A percentile compares a stretch with the other conserved stretches of the same genome.
phyloP scores from a whole-genome alignment of 2,888 invertebrate species.

The Meghimatium bilineatum region DNA sequence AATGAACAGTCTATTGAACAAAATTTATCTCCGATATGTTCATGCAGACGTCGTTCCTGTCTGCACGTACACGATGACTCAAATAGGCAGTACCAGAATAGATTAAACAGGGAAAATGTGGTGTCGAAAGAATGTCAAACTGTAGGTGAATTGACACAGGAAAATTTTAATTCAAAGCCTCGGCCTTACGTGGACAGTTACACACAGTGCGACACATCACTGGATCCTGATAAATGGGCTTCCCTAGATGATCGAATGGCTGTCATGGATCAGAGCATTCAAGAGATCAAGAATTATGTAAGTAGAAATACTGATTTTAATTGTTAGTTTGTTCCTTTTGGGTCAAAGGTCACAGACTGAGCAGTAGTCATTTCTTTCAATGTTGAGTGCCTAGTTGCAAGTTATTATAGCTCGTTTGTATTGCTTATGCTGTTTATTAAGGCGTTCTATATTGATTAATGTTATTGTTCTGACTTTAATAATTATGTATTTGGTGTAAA shows the following conservation, averaged over 20 bases:
- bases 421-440: no score
- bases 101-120: background rate
- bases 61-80: background rate
- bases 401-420: no score
- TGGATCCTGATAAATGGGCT: background rate
- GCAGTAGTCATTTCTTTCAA: no score
- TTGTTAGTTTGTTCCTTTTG: no score
- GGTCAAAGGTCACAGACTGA: no score
- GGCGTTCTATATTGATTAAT: no score
- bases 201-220: background rate
- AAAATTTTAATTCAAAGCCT: background rate
- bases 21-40: background rate
- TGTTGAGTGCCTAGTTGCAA: no score
- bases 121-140: conserved; percentile 1
- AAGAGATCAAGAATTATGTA: background rate
- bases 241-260: background rate
- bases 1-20: background rate
- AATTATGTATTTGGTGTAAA: no score
- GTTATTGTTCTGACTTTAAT: no score
- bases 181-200: background rate
- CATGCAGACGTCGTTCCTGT: background rate
- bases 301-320: background rate
- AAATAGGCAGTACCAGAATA: background rate
- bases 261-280: background rate
- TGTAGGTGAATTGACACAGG: background rate